Evolutionary conservation across 1,140 invertebrate species (phyloP), one percentile per base, ranked within the genome.

Genomic region (Stegodyphus dumicola): DNA sequence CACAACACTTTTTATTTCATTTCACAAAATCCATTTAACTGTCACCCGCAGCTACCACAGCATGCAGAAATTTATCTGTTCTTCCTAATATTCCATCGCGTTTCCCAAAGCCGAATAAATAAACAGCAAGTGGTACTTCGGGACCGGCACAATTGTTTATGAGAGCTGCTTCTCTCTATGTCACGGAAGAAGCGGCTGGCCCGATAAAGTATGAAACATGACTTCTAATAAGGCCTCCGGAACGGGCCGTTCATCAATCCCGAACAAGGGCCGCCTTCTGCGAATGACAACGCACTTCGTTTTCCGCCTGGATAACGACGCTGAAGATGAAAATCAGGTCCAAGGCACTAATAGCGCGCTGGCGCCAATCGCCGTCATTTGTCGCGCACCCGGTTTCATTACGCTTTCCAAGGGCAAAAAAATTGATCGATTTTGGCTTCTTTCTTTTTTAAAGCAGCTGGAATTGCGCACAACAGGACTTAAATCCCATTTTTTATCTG

Each of bases 181-280:
- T 33, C 33, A 33, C 33, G 17, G 66, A 67, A 67, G 33, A 67
- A 67, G 66, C n/a, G n/a, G 66, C n/a, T 18, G 33, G 33, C n/a
- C n/a, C 18, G 77, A 78, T 69, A 78, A 78, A 78, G 77, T 78
- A 78, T 78, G 77, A 78, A 78, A 78, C 77, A 78, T 69, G 76
- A 77, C 76, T 78, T 78, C 77, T 78, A 78, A 78, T 78, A 78
- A 78, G 65, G 77, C 66, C 18, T 13, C 33, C 48, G 48, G 33
- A 77, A 53, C 56, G 60, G 60, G 77, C 65, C 77, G 77, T 78
- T 78, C 77, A 78, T 78, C 77, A 78, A 17, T 69, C 51, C 9
- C 5, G 65, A 52, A 78, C 77, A 78, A 78, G 65, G 67, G 77
- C 65, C 54, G 77, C 66, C 64, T 49, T 67, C 77, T 78, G 77